Base-by-base conservation (phyloP, 2,888 invertebrate genomes). In the Erebia palarica region DNA sequence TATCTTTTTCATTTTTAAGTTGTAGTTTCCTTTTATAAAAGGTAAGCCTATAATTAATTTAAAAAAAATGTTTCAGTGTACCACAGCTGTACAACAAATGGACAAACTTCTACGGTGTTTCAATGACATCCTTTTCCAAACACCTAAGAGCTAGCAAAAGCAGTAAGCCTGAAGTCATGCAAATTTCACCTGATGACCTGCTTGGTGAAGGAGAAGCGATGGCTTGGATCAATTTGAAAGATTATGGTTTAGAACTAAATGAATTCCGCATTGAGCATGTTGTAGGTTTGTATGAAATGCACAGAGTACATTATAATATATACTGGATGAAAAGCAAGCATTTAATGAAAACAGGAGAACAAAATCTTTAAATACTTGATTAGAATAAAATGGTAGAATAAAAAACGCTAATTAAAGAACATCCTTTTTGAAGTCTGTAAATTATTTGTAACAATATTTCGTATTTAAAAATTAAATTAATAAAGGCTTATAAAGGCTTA, bases 21-120 rank as follows among this genome's bases (percentile, higher is more conserved):
- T n/a, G n/a, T n/a, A n/a, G n/a, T n/a, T n/a, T n/a, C n/a, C n/a
- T n/a, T n/a, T n/a, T n/a, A n/a, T n/a, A n/a, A n/a, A 3, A 27
- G 3, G 27, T 27, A 27, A 27, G 27, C 27, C 27, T 27, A 27
- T 3, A 27, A 27, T 27, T n/a, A n/a, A n/a, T n/a, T n/a, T n/a
- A n/a, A n/a, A 21, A 21, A 21, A 21, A 36, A 55, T 55, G 44
- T 65, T 60, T 72, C 79, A 95, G 95, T 83, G 85, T 96, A 1
- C 96, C 96, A n/a, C 87, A 91, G 10, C 88, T 95, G 70, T 95
- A 95, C 79, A 93, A 95, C 11, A 95, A 95, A 84, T 99, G 98
- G 98, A 91, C 96, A 27, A 86, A 96, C 80, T 94, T 97, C n/a
- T 90, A 94, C 86, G 98, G 97, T 7, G 96, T 98, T 44, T 95